Conservation (phyloP, 2,797 vertebrate species). For the Psittacula derbiana region DNA sequence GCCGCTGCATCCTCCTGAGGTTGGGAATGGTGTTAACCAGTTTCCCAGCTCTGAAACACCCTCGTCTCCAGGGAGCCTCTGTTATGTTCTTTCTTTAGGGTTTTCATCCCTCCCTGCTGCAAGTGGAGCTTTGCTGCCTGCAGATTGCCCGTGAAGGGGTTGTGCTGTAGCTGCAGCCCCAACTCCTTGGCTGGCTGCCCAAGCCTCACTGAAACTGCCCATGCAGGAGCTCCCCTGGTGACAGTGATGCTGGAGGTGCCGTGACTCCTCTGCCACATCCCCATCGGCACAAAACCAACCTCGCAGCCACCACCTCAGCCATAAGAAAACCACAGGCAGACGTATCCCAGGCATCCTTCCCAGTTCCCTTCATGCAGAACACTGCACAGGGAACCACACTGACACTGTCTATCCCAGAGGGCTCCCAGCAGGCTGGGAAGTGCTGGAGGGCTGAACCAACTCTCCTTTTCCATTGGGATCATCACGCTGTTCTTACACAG, state of each 20-base stretch:
- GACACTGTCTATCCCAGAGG: neutral
- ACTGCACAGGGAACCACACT: neutral
- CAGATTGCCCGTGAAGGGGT: neutral
- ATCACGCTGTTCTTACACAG: neutral
- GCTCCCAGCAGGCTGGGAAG: neutral
- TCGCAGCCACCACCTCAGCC: neutral
- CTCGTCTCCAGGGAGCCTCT: neutral
- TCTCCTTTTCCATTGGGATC: neutral
- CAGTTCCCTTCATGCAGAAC: neutral
- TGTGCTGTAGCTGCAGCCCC: neutral
- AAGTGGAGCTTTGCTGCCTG: neutral
- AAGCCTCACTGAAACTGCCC: constrained; percentile 17
- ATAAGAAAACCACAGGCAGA: neutral
- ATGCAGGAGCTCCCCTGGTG: constrained; percentile 11
- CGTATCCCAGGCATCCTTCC: neutral
- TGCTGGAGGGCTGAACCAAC: neutral
- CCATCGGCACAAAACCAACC: constrained; percentile 28
- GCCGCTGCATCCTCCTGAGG: rapidly evolving
- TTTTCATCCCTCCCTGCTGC: neutral
- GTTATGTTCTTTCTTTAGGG: neutral
- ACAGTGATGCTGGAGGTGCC: neutral
- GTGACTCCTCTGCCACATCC: constrained; percentile 4
- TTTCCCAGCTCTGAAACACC: neutral
- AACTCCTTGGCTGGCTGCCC: neutral
- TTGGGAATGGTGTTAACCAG: neutral